A percentile compares a stretch with the other conserved stretches of the same genome.
Evolutionary conservation across 2,797 vertebrate genomes (phyloP).

Genomic region (Sebastiscus tertius): DNA sequence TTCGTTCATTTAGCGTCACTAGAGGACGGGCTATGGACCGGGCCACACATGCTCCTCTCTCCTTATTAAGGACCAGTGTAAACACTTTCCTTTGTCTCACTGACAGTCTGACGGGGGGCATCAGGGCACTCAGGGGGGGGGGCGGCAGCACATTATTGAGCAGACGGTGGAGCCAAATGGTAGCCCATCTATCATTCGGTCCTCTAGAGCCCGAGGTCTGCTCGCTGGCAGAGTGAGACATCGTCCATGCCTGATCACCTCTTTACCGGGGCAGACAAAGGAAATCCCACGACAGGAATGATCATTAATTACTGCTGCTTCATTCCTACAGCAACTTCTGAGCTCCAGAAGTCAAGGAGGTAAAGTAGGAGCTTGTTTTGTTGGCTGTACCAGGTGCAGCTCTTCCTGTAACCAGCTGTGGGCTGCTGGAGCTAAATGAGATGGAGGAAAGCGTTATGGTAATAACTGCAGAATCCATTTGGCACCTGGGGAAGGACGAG

Average conservation of each 20-base stretch:
- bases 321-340: not conserved
- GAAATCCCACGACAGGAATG: not conserved
- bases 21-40: constrained; percentile 25
- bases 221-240: not conserved
- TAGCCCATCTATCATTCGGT: constrained; percentile 41
- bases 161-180: constrained; percentile 56
- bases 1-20: constrained; percentile 52
- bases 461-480: constrained; percentile 68
- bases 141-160: constrained; percentile 47
- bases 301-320: constrained; percentile 1
- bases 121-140: not conserved
- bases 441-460: constrained; percentile 54
- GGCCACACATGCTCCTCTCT: constrained; percentile 61
- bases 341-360: not conserved
- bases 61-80: constrained; percentile 58
- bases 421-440: constrained; percentile 62
- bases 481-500: constrained; percentile 58
- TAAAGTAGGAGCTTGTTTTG: not conserved
- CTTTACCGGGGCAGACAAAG: constrained; percentile 6
- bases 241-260: constrained; percentile 6
- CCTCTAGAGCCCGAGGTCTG: constrained; percentile 1
- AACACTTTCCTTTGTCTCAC: constrained; percentile 74
- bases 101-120: constrained; percentile 34
- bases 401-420: constrained; percentile 65
- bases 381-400: constrained; percentile 50